Evolutionary conservation across 2,797 vertebrate species (phyloP).

Genomic region (Distichodus sexfasciatus): DNA sequence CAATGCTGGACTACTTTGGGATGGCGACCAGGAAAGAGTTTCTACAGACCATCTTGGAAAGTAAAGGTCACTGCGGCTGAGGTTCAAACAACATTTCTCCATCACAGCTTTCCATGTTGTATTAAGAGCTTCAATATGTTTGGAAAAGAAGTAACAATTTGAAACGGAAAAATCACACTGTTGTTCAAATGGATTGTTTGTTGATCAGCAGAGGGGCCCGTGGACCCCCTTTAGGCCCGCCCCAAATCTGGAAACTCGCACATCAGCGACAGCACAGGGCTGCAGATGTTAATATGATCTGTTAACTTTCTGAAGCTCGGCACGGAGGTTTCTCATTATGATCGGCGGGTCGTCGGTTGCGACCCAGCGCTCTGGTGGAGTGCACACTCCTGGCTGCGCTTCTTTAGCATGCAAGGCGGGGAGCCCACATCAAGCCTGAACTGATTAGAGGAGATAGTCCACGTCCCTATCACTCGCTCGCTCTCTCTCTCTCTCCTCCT

Average conservation of each 20-base stretch:
- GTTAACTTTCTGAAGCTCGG: neutral
- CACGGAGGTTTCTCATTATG: neutral
- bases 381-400: neutral
- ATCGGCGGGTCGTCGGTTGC: neutral
- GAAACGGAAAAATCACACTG: too few species aligned
- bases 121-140: neutral
- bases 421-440: constrained; percentile 54
- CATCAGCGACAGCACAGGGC: neutral
- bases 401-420: constrained; percentile 38
- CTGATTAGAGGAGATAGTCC: constrained; percentile 80
- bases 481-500: constrained; percentile 40
- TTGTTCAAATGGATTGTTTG: too few species aligned
- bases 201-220: too few species aligned
- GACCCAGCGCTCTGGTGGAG: neutral
- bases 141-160: neutral
- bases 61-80: too few species aligned
- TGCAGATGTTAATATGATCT: neutral
- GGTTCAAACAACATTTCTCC: too few species aligned
- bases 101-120: neutral
- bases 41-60: too few species aligned
- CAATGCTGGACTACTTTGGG: too few species aligned
- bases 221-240: too few species aligned
- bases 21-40: too few species aligned
- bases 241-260: too few species aligned
- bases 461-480: constrained; percentile 77